Conservation (phyloP, 2,888 invertebrate species). For the Cecidostiba fungosa region DNA sequence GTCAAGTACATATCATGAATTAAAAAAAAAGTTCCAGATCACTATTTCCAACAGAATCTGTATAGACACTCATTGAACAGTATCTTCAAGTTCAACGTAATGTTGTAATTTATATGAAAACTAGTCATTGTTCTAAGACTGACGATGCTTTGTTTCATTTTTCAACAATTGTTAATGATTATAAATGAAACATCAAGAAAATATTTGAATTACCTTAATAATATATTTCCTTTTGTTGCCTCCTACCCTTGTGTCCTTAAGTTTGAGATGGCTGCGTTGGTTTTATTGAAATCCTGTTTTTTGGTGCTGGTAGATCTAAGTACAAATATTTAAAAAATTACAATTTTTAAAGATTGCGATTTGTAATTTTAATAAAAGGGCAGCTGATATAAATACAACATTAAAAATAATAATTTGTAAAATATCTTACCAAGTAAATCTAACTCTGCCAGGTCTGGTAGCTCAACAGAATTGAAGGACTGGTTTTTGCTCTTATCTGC, state of each 20-base stretch:
- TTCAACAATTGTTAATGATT: slow-evolving; percentile 43
- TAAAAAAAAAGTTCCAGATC: neutral
- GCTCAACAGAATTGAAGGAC: slow-evolving; percentile 60
- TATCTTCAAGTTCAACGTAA: slow-evolving; percentile 22
- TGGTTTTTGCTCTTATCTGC: slow-evolving; percentile 28
- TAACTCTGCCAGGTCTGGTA: slow-evolving; percentile 71
- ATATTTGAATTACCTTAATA: slow-evolving; percentile 47
- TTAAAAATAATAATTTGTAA: slow-evolving; percentile 18
- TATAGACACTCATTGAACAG: neutral
- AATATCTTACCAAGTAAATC: slow-evolving; percentile 70
- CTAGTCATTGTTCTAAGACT: slow-evolving; percentile 63
- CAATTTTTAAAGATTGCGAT: neutral
- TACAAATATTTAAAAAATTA: slow-evolving; percentile 42
- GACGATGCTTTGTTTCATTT: slow-evolving; percentile 53
- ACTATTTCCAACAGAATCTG: slow-evolving; percentile 20
- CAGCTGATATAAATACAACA: neutral
- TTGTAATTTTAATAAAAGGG: neutral
- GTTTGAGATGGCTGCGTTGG: slow-evolving; percentile 13
- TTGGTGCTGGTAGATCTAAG: slow-evolving; percentile 67
- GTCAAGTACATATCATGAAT: neutral
- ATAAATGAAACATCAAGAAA: slow-evolving; percentile 10
- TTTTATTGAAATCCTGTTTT: slow-evolving; percentile 50
- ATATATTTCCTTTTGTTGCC: neutral
- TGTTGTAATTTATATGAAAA: slow-evolving; percentile 24
- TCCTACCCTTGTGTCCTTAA: neutral